Base-by-base conservation (phyloP, 1,140 invertebrate species). In the Philotrypesis tridentata region DNA sequence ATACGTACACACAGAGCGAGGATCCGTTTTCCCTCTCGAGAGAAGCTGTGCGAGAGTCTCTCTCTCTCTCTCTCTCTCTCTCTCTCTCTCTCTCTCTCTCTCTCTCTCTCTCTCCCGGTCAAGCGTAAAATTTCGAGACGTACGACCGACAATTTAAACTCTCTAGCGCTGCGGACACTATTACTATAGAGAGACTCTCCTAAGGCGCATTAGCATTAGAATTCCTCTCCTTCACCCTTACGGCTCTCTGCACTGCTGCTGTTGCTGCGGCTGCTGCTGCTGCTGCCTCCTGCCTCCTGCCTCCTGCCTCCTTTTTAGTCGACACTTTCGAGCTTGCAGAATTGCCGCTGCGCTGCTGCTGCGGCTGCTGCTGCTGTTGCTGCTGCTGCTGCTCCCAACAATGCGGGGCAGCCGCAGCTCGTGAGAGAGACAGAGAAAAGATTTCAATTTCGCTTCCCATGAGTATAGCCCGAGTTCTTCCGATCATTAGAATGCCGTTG, bases 71-170 rank as follows among this genome's bases (percentile, higher is more conserved):
- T 81, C 79, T 82, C 65, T 2, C 79, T 76, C 77, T 76, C 68
- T 82, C 80, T 70, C 83, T 81, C 79, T 82, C 65, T 2, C 79
- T 76, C 77, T 76, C 68, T 82, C 80, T 70, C 83, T 81, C 79
- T 82, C 65, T 81, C 79, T 82, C 65, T 2, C 79, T 76, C 77
- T 76, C 68, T 82, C 80, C 67, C 83, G 77, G 11, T 82, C 82
- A 83, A 86, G 84, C 84, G 84, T 84, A 79, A 85, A 86, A 85
- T 87, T 85, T 85, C 78, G 78, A 84, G 82, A 84, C 84, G 81
- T 83, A 37, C 21, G 37, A 61, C 31, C 79, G 12, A 86, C 80
- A 84, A 85, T 85, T 86, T 86, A n/a, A n/a, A n/a, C 77, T 79
- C 65, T 55, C 12, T 5, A 17, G 2, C 17, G 48, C 48, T 21